Conservation (phyloP, 2,888 invertebrate genomes). For the Xanthorhoe designata region DNA sequence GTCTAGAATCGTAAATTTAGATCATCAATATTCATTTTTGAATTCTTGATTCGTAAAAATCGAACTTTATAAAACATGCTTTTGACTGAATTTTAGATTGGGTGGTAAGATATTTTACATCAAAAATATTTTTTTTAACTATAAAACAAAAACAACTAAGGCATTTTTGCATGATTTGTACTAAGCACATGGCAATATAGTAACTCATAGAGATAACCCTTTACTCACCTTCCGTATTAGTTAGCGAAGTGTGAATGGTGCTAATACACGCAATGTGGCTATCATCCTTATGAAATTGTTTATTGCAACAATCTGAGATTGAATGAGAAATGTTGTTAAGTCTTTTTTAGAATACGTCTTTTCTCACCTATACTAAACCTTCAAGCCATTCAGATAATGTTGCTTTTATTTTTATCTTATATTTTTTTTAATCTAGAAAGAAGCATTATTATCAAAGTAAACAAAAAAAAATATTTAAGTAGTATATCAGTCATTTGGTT, state of each 20-base stretch:
- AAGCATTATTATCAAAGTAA: no score
- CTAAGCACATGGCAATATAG: conserved; percentile 55
- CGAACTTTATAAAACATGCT: no score
- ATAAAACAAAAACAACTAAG: no score
- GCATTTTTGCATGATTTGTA: conserved; percentile 1
- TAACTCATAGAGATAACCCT: conserved; percentile 70
- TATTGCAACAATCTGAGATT: conserved; percentile 16
- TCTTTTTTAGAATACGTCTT: background rate
- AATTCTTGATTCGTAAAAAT: background rate
- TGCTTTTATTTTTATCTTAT: no score
- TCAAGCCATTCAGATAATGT: no score
- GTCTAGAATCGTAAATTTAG: conserved; percentile 18
- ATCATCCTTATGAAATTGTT: conserved; percentile 27
- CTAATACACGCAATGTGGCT: conserved; percentile 62
- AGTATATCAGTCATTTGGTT: no score
- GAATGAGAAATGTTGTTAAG: background rate
- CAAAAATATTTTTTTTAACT: no score
- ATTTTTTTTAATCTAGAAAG: no score
- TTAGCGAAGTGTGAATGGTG: conserved; percentile 63
- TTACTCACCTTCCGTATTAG: conserved; percentile 53
- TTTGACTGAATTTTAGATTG: no score
- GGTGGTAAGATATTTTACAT: no score
- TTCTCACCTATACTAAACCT: background rate
- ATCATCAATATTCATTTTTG: background rate
- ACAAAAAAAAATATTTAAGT: no score